Conservation (phyloP, 53 echinoderm and acorn worm species). For the Astropecten irregularis region DNA sequence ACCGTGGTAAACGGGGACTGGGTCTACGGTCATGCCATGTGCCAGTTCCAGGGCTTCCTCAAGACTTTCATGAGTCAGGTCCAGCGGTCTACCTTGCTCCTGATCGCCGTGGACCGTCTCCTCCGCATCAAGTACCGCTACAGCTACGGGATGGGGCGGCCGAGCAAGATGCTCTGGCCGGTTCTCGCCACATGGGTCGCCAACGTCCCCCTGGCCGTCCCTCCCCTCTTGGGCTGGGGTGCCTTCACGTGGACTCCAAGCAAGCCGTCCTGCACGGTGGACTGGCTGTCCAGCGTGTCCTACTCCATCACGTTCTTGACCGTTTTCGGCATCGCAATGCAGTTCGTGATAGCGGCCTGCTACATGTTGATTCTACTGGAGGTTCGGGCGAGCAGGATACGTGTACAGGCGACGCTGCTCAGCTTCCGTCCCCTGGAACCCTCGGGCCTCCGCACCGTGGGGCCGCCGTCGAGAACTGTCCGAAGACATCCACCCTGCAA, state of each 20-base stretch:
- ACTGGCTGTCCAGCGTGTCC: constrained; percentile 24
- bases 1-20: constrained; percentile 20
- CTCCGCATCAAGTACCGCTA: constrained; percentile 36
- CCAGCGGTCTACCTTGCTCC: constrained; percentile 33
- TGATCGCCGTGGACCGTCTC: constrained; percentile 39
- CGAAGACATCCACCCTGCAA: constrained; percentile 1
- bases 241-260: neutral
- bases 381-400: constrained; percentile 28
- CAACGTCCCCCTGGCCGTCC: constrained; percentile 21
- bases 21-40: constrained; percentile 24
- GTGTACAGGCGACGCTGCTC: constrained; percentile 16
- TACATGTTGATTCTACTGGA: constrained; percentile 18
- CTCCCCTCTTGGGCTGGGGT: constrained; percentile 36
- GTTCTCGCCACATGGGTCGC: constrained; percentile 9
- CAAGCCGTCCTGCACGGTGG: constrained; percentile 38
- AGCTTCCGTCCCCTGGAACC: neutral
- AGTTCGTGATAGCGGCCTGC: constrained; percentile 14
- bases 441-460: neutral
- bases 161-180: constrained; percentile 15
- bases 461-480: neutral
- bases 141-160: constrained; percentile 19
- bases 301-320: constrained; percentile 36
- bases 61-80: constrained; percentile 43
- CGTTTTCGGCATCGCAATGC: constrained; percentile 1
- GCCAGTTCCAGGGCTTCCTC: constrained; percentile 24